Evolutionary conservation across 2,888 invertebrate species (phyloP), one percentile per base, ranked within the genome.

Genomic region (Neoaliturus tenellus): DNA sequence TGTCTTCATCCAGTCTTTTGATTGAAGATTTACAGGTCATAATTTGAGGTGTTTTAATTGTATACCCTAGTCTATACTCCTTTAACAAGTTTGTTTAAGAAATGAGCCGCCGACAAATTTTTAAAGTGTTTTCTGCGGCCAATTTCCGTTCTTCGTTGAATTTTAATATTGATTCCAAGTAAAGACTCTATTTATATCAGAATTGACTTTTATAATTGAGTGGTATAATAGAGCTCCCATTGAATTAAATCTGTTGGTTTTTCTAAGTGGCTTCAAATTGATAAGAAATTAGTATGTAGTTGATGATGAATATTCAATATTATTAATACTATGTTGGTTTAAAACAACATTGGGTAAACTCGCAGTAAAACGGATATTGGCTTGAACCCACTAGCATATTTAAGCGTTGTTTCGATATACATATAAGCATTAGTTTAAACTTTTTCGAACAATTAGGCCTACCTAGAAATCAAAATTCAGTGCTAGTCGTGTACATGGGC

Each of bases 71-170:
- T 75, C 17, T 28, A 41, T 28, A 41, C 48, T 75, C 28, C 25
- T 25, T 75, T 75, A 75, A 75, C 75, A 75, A 75, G 75, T 75
- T 75, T 44, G 44, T 44, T 41, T 75, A 39, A 44, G 28, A 48
- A 71, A 71, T 71, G 4, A 44, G 39, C 75, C 41, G n/a, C 48
- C 28, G 20, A 48, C 17, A 39, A 44, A 28, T 12, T 20, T 44
- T 35, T 23, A n/a, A 31, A 17, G 25, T 31, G n/a, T 20, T 41
- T 44, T 23, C 48, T 75, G 41, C 39, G 44, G 5, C 28, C 75
- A 75, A 75, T 75, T 75, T 75, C 75, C 75, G 75, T 17, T 75
- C 48, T 10, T 17, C 39, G 28, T 14, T 48, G 17, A 28, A 28
- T 39, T 23, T 75, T 28, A 75, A 75, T 75, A 75, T 75, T 75